Evolutionary conservation across 2,113 vertebrate species (phyloP), one percentile per base, ranked within the genome.

Genomic region (Oxygymnocypris stewartii): DNA sequence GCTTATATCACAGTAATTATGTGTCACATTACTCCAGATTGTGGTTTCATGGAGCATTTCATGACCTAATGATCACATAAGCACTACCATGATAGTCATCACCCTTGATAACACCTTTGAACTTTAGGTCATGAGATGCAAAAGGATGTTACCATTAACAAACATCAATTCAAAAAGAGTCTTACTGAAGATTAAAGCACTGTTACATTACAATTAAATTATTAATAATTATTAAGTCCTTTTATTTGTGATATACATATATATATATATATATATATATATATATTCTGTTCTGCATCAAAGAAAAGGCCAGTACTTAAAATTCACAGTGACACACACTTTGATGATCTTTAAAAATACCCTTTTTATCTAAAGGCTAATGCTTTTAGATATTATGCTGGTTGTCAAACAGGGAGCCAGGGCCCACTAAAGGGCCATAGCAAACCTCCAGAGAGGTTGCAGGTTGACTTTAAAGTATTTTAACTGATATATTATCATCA

Each of bases 1-100:
- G 18, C 37, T 20, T 73, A 73, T 37, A 63, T 25, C n/a, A n/a
- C 63, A 37, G 16, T 40, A 71, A 16, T 16, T 40, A 6, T 73
- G 10, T 44, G 23, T 25, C 11, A 11, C 73, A 25, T 75, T 75
- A 47, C 13, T 44, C 1, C 4, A 44, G 71, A 44, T 74, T 44
- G 73, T 47, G 73, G 23, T n/a, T n/a, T n/a, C n/a, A n/a, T n/a
- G n/a, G n/a, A n/a, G n/a, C n/a, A n/a, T 73, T 73, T 73, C 35
- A 42, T 37, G 69, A 75, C 13, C 65, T 69, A 69, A 47, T 75
- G 23, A 75, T 75, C 42, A 75, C 73, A 47, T 75, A 40, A 47
- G 10, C 42, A 47, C n/a, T 47, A n/a, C 37, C 18, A 11, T 47
- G 23, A 25, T 74, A n/a, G 20, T 75, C 20, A 25, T 47, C 23